Base-by-base conservation (phyloP, 2,113 vertebrate genomes). In the Hippocampus abdominalis region DNA sequence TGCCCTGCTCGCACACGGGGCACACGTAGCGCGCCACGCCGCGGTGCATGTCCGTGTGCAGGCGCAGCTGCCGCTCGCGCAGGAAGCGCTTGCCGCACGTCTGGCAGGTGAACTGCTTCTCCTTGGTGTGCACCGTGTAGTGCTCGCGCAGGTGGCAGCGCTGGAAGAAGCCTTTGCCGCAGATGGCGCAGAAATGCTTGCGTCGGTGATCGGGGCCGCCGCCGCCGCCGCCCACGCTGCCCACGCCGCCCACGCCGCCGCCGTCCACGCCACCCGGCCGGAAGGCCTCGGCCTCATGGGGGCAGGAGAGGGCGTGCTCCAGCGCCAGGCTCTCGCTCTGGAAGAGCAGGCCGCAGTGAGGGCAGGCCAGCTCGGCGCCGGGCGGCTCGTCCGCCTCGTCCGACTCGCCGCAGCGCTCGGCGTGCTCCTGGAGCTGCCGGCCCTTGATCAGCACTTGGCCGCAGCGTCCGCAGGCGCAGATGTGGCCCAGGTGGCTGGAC, bases 11-110 rank as follows among this genome's bases (percentile, higher is more conserved):
- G 84, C 97, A 99, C 83, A 98, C 94, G 15, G 97, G 96, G 87
- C 97, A 99, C 70, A 98, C 93, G 86, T 99, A 98, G 87, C 97
- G 95, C 11, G 97, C 97, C 94, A 97, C 96, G 78, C 97, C 97
- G 78, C 94, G 95, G 93, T 99, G 97, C 97, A 99, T 98, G 91
- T 99, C 97, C 82, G 96, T 97, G 93, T 99, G 97, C 73, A 98
- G 93, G 63, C 96, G 88, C 36, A 99, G 94, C 88, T 98, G 96
- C 21, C 97, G 95, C 80, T 99, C 96, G 7, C 96, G 93, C 85
- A 98, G 92, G 89, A 99, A 99, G 91, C 97, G 96, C 89, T 99
- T 99, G 39, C 97, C 97, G 77, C 97, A 99, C 77, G 96, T 98
- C 88, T 95, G 94, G 90, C 97, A 99, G 77, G 93, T 95, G 91